Evolutionary conservation across 2,113 vertebrate genomes (phyloP).

Genomic region (Crotalus horridus): DNA sequence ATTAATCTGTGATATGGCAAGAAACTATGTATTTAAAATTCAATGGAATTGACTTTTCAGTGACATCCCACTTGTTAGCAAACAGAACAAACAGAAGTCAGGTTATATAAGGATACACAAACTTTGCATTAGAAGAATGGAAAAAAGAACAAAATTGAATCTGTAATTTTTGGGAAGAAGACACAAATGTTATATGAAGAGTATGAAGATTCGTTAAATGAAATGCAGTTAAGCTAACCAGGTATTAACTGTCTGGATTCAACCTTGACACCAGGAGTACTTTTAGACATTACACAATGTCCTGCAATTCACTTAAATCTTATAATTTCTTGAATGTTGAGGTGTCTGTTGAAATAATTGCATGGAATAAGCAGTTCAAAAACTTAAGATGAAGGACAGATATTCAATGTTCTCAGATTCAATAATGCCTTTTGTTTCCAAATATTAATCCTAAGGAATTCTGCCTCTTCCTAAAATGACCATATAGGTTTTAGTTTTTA

Average conservation of each 20-base stretch:
- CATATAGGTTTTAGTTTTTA: not conserved
- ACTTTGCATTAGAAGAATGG: not conserved
- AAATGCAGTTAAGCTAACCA: not conserved
- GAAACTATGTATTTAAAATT: not conserved
- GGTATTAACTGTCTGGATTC: no score
- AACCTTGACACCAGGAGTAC: not conserved
- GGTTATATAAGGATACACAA: not conserved
- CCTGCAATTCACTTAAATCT: not conserved
- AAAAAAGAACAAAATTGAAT: not conserved
- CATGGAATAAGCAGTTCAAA: not conserved
- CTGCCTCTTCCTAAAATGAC: not conserved
- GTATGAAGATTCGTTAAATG: not conserved
- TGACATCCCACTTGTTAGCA: not conserved
- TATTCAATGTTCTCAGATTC: not conserved
- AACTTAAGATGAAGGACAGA: not conserved
- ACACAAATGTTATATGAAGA: not conserved
- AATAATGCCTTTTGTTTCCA: not conserved
- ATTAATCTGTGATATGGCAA: not conserved
- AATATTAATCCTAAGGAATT: not conserved
- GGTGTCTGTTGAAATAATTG: not conserved
- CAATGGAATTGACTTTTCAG: not conserved
- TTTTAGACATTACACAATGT: not conserved
- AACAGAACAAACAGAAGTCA: not conserved
- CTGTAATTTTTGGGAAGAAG: not conserved
- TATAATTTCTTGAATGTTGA: not conserved